Evolutionary conservation across 2,797 vertebrate genomes (phyloP).

Genomic region (Takifugu rubripes): DNA sequence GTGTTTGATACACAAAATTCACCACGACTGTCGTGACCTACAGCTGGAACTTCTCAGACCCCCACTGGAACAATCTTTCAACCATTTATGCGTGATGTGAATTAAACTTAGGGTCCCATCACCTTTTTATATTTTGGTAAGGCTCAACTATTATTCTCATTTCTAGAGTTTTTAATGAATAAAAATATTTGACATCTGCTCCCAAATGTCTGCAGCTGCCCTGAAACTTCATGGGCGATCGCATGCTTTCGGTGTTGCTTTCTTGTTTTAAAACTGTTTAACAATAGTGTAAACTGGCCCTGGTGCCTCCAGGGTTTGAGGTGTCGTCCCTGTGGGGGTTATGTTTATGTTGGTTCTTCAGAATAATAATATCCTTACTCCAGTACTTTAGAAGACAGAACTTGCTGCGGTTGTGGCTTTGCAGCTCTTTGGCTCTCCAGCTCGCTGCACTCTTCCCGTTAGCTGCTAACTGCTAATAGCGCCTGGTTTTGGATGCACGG

Average conservation of each 20-base stretch:
- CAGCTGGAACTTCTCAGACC: background rate
- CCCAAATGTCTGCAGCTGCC: too few species aligned
- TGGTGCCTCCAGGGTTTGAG: too few species aligned
- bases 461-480: background rate
- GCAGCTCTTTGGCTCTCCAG: too few species aligned
- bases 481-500: background rate
- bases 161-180: too few species aligned
- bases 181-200: too few species aligned
- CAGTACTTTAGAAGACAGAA: too few species aligned
- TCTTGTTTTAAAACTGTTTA: background rate
- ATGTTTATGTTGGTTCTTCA: too few species aligned
- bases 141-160: too few species aligned
- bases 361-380: too few species aligned
- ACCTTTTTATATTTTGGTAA: background rate
- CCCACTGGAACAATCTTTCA: background rate
- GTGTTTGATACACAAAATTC: background rate
- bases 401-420: too few species aligned
- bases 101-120: background rate
- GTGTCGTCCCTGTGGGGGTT: too few species aligned
- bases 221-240: too few species aligned
- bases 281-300: background rate
- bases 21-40: background rate
- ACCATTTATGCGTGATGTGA: background rate
- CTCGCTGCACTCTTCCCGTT: background rate
- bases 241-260: background rate